Percentiles rank a stretch among this genome's conserved stretches.
Conservation (phyloP, 2,888 invertebrate species). For the Incurvaria masculella region DNA sequence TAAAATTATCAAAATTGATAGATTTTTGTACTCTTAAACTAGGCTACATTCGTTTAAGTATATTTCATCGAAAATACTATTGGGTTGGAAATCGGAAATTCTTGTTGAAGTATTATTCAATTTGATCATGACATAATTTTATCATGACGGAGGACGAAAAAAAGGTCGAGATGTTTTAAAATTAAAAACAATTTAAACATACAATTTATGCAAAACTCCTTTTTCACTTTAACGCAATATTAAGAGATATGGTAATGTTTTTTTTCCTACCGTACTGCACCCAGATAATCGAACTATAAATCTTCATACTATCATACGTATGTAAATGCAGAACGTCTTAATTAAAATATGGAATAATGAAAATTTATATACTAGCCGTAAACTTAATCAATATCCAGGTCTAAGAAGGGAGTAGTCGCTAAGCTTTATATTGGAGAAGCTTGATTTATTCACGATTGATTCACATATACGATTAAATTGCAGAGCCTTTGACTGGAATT, state of each 20-base stretch:
- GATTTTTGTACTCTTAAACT: too few species aligned
- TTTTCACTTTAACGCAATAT: neutral
- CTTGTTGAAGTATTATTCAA: too few species aligned
- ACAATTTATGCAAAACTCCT: neutral
- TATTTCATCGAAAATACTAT: too few species aligned
- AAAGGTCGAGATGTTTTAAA: too few species aligned
- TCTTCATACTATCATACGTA: constrained; percentile 18
- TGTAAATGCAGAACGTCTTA: constrained; percentile 23
- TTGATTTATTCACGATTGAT: neutral
- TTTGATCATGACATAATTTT: too few species aligned
- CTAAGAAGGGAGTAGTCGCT: neutral
- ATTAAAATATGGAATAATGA: constrained; percentile 24
- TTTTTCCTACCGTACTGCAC: neutral
- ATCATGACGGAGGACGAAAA: too few species aligned
- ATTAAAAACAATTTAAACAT: neutral
- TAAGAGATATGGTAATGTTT: neutral
- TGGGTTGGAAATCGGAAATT: too few species aligned
- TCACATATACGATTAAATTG: neutral
- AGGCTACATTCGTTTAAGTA: too few species aligned
- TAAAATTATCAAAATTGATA: too few species aligned
- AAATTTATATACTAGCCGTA: constrained; percentile 22
- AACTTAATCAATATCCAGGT: constrained; percentile 21
- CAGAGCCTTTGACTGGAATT: too few species aligned
- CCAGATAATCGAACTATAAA: constrained; percentile 23
- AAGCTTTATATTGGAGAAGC: neutral